These are phyloP conservation scores for Neria commutata DNA, from an alignment of 2,888 invertebrate genomes.

Conservation along the genomic window DNA sequence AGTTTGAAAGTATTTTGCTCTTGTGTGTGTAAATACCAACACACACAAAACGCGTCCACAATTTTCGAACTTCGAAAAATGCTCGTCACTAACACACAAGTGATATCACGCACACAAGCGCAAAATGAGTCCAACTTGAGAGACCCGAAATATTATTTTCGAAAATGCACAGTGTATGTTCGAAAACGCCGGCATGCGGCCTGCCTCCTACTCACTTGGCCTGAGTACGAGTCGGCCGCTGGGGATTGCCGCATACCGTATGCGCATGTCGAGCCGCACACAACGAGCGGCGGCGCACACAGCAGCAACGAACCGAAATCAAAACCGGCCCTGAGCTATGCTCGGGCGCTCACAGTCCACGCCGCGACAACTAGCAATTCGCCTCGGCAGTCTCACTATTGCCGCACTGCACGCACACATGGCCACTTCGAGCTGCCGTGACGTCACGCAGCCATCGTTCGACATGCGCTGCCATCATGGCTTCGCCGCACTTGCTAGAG, in stretches of 20 bases:
- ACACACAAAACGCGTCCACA: slow-evolving; percentile 21
- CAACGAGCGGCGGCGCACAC: no score
- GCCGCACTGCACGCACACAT: slow-evolving; percentile 33
- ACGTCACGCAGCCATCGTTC: slow-evolving; percentile 7
- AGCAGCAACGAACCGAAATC: no score
- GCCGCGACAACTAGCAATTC: background rate
- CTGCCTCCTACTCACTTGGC: no score
- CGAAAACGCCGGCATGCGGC: no score
- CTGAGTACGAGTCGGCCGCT: background rate
- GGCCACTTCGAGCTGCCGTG: background rate
- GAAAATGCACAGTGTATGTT: background rate
- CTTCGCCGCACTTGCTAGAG: slow-evolving; percentile 38
- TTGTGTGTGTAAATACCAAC: slow-evolving; percentile 24
- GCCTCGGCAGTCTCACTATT: slow-evolving; percentile 23
- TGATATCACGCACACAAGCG: background rate
- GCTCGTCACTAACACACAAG: background rate
- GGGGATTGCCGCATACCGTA: slow-evolving; percentile 32
- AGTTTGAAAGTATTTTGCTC: slow-evolving; percentile 14
- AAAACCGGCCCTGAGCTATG: background rate
- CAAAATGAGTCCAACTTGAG: background rate
- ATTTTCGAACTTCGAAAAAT: slow-evolving; percentile 43
- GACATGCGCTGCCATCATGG: slow-evolving; percentile 43
- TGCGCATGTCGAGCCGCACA: slow-evolving; percentile 29
- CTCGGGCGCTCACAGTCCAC: background rate
- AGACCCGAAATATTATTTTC: slow-evolving; percentile 23